These are phyloP conservation scores for Catalaphyllia jardinei DNA, from an alignment of 64 coral and sea anemone genomes.

Conservation along the genomic window DNA sequence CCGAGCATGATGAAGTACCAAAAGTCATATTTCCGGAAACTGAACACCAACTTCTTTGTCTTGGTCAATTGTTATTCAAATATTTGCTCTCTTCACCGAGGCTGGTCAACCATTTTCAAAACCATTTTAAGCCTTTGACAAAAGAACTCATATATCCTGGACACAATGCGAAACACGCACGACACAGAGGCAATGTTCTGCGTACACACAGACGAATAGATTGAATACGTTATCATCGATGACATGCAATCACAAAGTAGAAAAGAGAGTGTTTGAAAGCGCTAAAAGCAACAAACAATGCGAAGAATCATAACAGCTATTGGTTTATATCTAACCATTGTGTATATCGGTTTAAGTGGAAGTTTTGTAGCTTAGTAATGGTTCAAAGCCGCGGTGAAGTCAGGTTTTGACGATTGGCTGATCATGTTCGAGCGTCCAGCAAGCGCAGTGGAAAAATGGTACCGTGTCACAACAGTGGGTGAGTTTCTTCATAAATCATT, in stretches of 20 bases:
- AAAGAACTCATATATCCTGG: not conserved
- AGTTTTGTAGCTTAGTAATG: not conserved
- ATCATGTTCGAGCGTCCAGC: not conserved
- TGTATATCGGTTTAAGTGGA: not conserved
- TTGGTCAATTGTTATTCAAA: slow-evolving; percentile 32
- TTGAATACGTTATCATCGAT: not conserved
- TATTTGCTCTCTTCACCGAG: not conserved
- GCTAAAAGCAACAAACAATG: not conserved
- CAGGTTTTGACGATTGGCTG: too few relatives aligned
- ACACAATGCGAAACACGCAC: not conserved
- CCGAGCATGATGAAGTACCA: too few relatives aligned
- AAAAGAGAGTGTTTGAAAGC: not conserved
- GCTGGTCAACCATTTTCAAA: slow-evolving; percentile 9
- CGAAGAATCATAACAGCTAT: not conserved
- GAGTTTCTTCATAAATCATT: not conserved
- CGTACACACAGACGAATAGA: not conserved
- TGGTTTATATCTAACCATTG: not conserved
- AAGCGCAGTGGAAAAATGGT: slow-evolving; percentile 19
- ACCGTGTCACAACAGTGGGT: slow-evolving; percentile 4
- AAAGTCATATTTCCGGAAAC: too few relatives aligned
- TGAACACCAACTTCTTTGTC: not conserved
- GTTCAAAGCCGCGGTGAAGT: not conserved
- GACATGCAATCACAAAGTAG: not conserved
- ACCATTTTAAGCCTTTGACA: not conserved
- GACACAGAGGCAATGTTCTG: not conserved